A percentile compares a stretch with the other conserved stretches of the same genome.
Evolutionary conservation across 2,113 vertebrate genomes (phyloP).

Genomic region (Artemisiospiza belli): DNA sequence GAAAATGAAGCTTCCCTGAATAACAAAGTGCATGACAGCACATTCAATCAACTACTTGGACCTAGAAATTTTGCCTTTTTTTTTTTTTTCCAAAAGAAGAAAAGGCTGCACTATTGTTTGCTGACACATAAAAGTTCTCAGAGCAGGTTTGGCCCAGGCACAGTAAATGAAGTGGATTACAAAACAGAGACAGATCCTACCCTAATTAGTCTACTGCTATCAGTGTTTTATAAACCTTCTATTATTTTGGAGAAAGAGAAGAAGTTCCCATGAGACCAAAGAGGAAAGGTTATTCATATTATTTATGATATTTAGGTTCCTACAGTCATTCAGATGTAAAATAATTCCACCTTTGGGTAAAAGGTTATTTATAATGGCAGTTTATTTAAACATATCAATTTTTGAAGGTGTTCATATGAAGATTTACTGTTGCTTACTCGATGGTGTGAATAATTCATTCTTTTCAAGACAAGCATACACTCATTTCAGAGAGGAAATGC

Average conservation of each 20-base stretch:
- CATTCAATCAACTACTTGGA: background rate
- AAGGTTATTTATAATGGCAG: conserved; percentile 20
- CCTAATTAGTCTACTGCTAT: background rate
- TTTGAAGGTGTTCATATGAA: conserved; percentile 47
- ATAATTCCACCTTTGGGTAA: conserved; percentile 17
- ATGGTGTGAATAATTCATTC: conserved; percentile 48
- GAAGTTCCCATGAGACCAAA: background rate
- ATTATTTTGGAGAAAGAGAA: background rate
- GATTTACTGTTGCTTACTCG: conserved; percentile 1
- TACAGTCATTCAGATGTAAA: background rate
- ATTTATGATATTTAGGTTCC: background rate
- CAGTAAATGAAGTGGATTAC: background rate
- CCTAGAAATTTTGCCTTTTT: background rate
- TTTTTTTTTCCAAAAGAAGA: background rate
- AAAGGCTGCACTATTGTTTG: background rate
- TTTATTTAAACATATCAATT: conserved; percentile 22
- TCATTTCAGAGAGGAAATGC: conserved; percentile 33
- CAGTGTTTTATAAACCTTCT: background rate
- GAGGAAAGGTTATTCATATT: background rate
- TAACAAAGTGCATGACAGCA: background rate
- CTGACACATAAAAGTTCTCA: background rate
- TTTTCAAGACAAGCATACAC: conserved; percentile 19
- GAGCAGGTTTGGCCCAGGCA: background rate
- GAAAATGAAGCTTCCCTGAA: background rate
- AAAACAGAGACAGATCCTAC: background rate